Base-by-base conservation (phyloP, 2,888 invertebrate species). In the Azorinus chamasolen region DNA sequence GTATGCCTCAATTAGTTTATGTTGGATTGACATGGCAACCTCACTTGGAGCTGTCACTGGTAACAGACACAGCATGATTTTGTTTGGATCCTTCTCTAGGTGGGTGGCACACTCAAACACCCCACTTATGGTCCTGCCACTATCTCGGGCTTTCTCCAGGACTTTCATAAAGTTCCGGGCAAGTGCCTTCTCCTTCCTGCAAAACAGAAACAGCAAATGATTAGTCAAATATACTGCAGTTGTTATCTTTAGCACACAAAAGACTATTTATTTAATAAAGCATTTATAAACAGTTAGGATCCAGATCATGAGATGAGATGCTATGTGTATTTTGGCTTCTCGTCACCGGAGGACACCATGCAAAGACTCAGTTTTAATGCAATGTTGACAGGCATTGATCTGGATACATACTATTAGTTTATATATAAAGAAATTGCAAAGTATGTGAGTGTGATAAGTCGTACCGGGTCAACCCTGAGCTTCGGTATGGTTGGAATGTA, bases 1-100 rank as follows among this genome's bases (percentile, higher is more conserved):
- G 81, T 89, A 92, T 1, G 92, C 91, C 50, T 90, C 88, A 20
- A 92, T 88, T n/a, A 92, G 86, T 37, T 90, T 91, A 50, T 90
- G 89, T 50, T 91, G 90, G 22, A 92, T 91, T 58, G 90, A 88
- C 64, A 89, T 79, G 0, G 89, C 84, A 5, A 91, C 86, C 63
- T 91, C 91, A 24, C 85, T 82, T 5, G 73, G 72, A 12, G 82
- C 54, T 12, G 73, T 79, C 10, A 87, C 86, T 0, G 92, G 90
- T 43, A 92, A 75, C 27, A 92, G 65, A 62, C 91, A 92, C 61
- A 92, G 64, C 87, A 90, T 89, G 20, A 92, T 90, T 10, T 79
- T 79, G 45, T 90, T 89, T 10, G 91, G 88, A 25, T 83, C 83
- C 46, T 87, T 87, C 71, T 88, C 84, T 24, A 92, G 83, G 12